Evolutionary conservation across 2,888 invertebrate species (phyloP).

Genomic region (Branchellion lobata): DNA sequence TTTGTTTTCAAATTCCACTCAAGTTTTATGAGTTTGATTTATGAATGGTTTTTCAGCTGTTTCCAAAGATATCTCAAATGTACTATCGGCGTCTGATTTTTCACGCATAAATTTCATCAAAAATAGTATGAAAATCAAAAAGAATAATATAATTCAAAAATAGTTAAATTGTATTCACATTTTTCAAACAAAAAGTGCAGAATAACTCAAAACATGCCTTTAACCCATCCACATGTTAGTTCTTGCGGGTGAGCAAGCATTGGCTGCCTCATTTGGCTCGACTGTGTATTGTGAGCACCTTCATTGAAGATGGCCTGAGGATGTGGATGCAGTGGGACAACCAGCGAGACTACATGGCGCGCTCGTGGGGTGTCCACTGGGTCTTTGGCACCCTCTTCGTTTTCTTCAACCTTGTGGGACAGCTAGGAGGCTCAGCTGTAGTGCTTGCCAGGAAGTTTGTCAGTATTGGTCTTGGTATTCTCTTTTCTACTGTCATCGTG

Average conservation of each 20-base stretch:
- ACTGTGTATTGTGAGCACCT: conserved; percentile 94
- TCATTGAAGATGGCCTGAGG: conserved; percentile 95
- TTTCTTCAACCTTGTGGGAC: conserved; percentile 88
- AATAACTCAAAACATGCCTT: too few relatives aligned
- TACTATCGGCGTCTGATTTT: too few relatives aligned
- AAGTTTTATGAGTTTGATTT: too few relatives aligned
- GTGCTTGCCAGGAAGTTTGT: conserved; percentile 88
- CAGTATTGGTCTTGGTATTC: conserved; percentile 70
- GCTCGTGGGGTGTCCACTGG: conserved; percentile 87
- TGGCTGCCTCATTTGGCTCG: conserved; percentile 91
- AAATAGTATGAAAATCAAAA: too few relatives aligned
- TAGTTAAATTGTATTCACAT: too few relatives aligned
- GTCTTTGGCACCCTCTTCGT: conserved; percentile 94
- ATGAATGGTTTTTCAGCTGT: too few relatives aligned
- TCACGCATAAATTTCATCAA: too few relatives aligned
- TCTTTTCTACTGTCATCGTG: conserved; percentile 91
- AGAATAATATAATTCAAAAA: too few relatives aligned
- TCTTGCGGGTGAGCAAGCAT: conserved; percentile 82
- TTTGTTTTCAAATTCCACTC: too few relatives aligned
- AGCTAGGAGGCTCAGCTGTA: conserved; percentile 93
- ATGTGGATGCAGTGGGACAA: conserved; percentile 99
- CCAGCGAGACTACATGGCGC: conserved; percentile 94
- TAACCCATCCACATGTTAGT: conserved; percentile 66
- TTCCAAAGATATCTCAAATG: too few relatives aligned
- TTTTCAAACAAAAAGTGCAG: too few relatives aligned